phyloP scores from a whole-genome alignment of 2,113 vertebrate species.

The Misgurnus mizolepis region DNA sequence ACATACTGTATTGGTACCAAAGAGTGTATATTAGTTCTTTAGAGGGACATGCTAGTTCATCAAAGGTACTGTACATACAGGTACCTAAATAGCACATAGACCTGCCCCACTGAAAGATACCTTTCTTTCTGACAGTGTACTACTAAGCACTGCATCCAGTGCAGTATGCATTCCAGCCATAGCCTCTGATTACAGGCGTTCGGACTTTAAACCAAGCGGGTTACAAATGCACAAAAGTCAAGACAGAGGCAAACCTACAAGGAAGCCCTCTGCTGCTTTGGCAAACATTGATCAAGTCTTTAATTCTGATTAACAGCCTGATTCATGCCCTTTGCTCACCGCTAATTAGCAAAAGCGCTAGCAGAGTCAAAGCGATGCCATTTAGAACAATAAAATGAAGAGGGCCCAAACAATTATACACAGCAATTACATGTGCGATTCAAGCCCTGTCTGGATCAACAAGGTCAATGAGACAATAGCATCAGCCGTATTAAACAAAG shows the following conservation, averaged over 20 bases:
- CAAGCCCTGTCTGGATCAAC: conserved; percentile 12
- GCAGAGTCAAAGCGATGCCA: conserved; percentile 40
- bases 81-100: too few species aligned
- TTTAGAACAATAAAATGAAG: conserved; percentile 42
- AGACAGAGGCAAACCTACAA: conserved; percentile 6
- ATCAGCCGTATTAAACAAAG: conserved; percentile 29
- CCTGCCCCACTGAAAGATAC: too few species aligned
- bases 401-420: conserved; percentile 45
- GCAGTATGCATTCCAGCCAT: background rate
- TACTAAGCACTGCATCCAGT: too few species aligned
- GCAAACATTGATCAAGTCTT: conserved; percentile 47
- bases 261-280: conserved; percentile 29
- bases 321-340: conserved; percentile 48
- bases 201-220: conserved; percentile 3
- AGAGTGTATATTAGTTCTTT: too few species aligned
- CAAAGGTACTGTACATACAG: too few species aligned
- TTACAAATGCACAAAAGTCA: conserved; percentile 38
- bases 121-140: too few species aligned
- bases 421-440: conserved; percentile 49
- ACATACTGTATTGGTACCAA: too few species aligned
- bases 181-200: conserved; percentile 22
- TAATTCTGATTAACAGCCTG: conserved; percentile 58
- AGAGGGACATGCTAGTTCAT: too few species aligned
- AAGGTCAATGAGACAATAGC: conserved; percentile 40
- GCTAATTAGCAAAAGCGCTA: conserved; percentile 51